These are phyloP conservation scores for Drosophila orena DNA, from an alignment of 1,140 invertebrate genomes.

Conservation along the genomic window DNA sequence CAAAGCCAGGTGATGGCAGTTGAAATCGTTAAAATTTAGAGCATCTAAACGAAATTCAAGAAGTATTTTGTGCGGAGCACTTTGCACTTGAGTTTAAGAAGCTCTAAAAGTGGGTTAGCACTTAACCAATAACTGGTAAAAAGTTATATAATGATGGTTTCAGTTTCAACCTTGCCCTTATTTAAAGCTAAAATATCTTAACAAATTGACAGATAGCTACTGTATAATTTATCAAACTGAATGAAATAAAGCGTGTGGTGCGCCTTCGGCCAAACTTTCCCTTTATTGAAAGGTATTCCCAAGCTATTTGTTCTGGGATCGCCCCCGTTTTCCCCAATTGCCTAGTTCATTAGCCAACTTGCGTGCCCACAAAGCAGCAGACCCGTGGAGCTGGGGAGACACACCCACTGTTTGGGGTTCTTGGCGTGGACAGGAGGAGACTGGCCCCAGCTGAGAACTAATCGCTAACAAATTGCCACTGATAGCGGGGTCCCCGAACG, in stretches of 20 bases:
- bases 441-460: conserved; percentile 60
- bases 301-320: conserved; percentile 27
- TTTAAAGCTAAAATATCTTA: neutral
- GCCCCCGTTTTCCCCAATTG: conserved; percentile 2
- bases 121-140: neutral
- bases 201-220: neutral
- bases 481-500: conserved; percentile 56
- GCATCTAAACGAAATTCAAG: neutral
- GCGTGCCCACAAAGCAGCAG: conserved; percentile 16
- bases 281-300: conserved; percentile 38
- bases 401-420: conserved; percentile 10
- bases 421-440: conserved; percentile 28
- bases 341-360: conserved; percentile 36
- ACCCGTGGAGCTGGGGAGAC: neutral
- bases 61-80: too few relatives aligned
- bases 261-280: conserved; percentile 13
- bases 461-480: conserved; percentile 78
- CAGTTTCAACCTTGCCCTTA: neutral
- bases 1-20: neutral
- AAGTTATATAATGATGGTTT: neutral
- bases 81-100: neutral
- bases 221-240: conserved; percentile 14
- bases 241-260: neutral
- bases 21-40: neutral
- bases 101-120: neutral